Conservation (phyloP, 2,888 invertebrate species). For the Pristionchus fissidentatus region DNA sequence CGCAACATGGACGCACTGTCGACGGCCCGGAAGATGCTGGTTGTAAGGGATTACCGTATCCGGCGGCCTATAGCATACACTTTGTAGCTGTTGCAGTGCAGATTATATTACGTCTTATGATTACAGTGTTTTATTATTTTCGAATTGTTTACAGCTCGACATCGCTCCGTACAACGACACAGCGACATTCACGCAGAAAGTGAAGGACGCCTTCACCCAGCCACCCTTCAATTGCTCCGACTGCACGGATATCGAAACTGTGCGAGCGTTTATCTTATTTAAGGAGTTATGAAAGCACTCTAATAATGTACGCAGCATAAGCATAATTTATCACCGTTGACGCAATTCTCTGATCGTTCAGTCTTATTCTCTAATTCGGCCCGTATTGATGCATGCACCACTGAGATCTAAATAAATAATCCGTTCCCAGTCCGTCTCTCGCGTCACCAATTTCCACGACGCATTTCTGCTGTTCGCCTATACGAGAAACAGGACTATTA, state of each 20-base stretch:
- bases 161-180: constrained; percentile 10
- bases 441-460: constrained; percentile 17
- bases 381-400: not conserved
- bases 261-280: not conserved
- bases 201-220: constrained; percentile 51
- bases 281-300: not conserved
- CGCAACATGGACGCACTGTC: constrained; percentile 2
- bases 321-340: too few species aligned
- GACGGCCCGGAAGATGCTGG: not conserved
- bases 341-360: too few species aligned
- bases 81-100: not conserved
- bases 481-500: not conserved
- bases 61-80: too few species aligned
- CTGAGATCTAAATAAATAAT: not conserved
- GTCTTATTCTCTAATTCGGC: too few species aligned
- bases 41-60: constrained; percentile 7
- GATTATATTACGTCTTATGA: not conserved
- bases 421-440: constrained; percentile 11
- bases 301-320: too few species aligned
- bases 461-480: not conserved
- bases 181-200: constrained; percentile 32
- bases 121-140: not conserved
- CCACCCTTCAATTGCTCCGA: constrained; percentile 59
- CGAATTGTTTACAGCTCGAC: not conserved
- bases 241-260: constrained; percentile 57